Conservation (phyloP, 2,888 invertebrate species). For the Hedya salicella region DNA sequence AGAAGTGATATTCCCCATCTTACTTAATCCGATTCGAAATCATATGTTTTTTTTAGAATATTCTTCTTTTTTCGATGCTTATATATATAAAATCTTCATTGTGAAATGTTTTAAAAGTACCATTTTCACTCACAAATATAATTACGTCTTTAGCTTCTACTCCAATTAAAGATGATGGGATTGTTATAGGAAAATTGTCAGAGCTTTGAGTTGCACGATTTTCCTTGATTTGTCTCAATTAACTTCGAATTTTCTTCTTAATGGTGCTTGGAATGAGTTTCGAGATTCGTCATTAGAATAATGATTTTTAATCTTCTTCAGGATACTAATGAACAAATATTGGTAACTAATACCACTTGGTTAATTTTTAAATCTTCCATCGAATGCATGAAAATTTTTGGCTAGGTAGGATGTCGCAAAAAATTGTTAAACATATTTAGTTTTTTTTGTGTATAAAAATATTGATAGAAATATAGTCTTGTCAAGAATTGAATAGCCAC, state of each 20-base stretch:
- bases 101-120: neutral
- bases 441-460: too few species aligned
- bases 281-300: conserved; percentile 21
- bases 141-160: conserved; percentile 21
- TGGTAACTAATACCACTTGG: neutral
- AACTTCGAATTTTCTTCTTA: conserved; percentile 21
- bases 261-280: conserved; percentile 29
- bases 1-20: too few species aligned
- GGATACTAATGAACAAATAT: neutral
- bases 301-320: conserved; percentile 3
- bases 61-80: too few species aligned
- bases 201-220: conserved; percentile 16
- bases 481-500: too few species aligned
- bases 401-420: too few species aligned
- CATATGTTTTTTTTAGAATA: too few species aligned
- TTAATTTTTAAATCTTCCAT: conserved; percentile 3
- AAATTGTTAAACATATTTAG: too few species aligned
- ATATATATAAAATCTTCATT: too few species aligned
- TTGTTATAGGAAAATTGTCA: conserved; percentile 15
- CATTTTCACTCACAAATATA: neutral
- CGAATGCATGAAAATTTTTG: too few species aligned
- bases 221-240: conserved; percentile 37
- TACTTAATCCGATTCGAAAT: too few species aligned
- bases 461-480: too few species aligned
- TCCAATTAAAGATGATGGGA: conserved; percentile 21